Evolutionary conservation across 2,888 invertebrate species (phyloP).

Genomic region (Himalopsyche anomala): DNA sequence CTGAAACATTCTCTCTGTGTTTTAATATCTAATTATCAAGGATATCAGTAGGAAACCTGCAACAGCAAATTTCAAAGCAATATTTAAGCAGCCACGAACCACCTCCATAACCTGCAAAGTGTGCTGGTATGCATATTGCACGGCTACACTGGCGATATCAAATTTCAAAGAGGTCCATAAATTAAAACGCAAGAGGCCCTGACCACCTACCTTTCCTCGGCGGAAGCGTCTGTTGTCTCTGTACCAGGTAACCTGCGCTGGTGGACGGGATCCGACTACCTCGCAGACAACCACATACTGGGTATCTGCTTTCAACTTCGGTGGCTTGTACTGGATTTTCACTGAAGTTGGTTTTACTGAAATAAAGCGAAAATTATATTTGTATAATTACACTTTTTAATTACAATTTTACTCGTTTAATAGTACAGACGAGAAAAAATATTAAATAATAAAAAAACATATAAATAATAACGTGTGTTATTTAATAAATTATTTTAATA

Average conservation of each 20-base stretch:
- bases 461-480: too few relatives aligned
- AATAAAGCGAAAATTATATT: slow-evolving; percentile 39
- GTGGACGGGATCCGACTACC: slow-evolving; percentile 90
- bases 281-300: slow-evolving; percentile 89
- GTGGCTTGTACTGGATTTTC: slow-evolving; percentile 85
- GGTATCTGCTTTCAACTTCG: slow-evolving; percentile 86
- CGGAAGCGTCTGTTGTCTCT: slow-evolving; percentile 87
- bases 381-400: neutral
- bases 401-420: too few relatives aligned
- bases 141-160: neutral
- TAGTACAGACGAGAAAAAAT: too few relatives aligned
- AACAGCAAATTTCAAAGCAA: too few relatives aligned
- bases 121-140: slow-evolving; percentile 5
- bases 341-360: slow-evolving; percentile 89
- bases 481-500: too few relatives aligned
- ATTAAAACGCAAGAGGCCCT: neutral
- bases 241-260: slow-evolving; percentile 90
- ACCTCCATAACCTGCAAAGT: neutral
- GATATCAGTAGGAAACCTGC: too few relatives aligned
- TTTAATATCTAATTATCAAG: too few relatives aligned
- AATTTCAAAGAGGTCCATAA: slow-evolving; percentile 33
- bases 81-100: neutral
- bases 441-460: too few relatives aligned
- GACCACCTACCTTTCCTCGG: slow-evolving; percentile 82
- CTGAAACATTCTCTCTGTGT: too few relatives aligned